Conservation (phyloP, 1,140 invertebrate species). For the Triops cancriformis region DNA sequence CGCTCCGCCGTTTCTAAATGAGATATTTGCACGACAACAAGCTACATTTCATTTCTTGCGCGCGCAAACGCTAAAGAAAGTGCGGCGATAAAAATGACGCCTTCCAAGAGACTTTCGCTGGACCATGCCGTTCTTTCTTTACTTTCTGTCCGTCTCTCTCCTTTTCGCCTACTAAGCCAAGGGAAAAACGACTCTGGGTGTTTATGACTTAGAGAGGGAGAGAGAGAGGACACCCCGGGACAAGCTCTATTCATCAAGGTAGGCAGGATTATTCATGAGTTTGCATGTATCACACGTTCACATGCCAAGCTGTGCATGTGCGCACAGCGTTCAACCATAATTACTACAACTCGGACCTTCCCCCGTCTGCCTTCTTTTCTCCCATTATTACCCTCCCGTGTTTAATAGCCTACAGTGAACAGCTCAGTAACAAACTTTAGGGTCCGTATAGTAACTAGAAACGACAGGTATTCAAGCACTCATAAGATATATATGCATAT, state of each 20-base stretch:
- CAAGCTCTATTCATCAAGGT: not conserved
- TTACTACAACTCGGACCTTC: not conserved
- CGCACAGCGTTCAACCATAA: not conserved
- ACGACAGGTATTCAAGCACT: not conserved
- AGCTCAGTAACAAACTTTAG: conserved; percentile 6
- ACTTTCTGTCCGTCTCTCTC: too few species aligned
- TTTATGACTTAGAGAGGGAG: not conserved
- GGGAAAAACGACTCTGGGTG: not conserved
- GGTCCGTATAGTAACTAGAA: not conserved
- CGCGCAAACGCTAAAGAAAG: not conserved
- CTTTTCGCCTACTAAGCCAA: too few species aligned
- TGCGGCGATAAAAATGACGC: not conserved
- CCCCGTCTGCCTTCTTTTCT: not conserved
- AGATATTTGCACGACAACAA: not conserved
- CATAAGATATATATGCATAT: not conserved
- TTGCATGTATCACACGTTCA: conserved; percentile 5
- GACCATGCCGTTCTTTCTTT: too few species aligned
- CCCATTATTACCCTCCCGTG: not conserved
- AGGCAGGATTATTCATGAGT: conserved; percentile 13
- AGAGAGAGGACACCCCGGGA: not conserved
- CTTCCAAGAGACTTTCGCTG: not conserved
- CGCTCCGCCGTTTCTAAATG: not conserved
- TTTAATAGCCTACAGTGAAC: not conserved
- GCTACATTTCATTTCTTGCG: not conserved
- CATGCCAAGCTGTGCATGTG: conserved; percentile 12